Evolutionary conservation across 2,113 vertebrate genomes (phyloP).

Genomic region (Talpa occidentalis): DNA sequence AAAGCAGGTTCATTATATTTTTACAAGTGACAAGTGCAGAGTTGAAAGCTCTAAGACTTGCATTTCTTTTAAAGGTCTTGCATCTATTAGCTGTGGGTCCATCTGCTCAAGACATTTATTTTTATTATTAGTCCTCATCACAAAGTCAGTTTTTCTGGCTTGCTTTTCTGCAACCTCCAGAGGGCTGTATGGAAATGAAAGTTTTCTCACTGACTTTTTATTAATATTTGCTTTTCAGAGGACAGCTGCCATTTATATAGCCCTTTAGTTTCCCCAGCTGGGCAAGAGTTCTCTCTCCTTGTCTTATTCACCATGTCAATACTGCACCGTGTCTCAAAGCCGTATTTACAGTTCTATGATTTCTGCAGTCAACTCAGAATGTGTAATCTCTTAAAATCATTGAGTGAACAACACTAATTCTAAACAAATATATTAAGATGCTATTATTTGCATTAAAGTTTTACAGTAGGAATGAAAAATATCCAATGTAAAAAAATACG

Average conservation of each 20-base stretch:
- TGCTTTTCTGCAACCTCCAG: background rate
- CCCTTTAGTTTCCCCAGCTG: background rate
- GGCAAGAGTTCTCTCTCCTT: slow-evolving; percentile 48
- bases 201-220: slow-evolving; percentile 53
- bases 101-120: slow-evolving; percentile 7
- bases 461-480: slow-evolving; percentile 12
- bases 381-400: slow-evolving; percentile 17
- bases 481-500: background rate
- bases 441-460: slow-evolving; percentile 45
- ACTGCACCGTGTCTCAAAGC: slow-evolving; percentile 29
- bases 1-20: background rate
- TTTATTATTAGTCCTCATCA: background rate
- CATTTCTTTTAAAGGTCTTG: background rate
- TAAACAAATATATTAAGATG: slow-evolving; percentile 32
- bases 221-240: slow-evolving; percentile 54
- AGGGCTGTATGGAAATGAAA: background rate
- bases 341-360: background rate
- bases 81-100: slow-evolving; percentile 1
- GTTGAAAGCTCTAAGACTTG: background rate
- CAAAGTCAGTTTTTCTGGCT: slow-evolving; percentile 21
- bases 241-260: slow-evolving; percentile 5
- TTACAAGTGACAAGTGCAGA: background rate
- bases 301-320: background rate
- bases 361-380: background rate
- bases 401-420: slow-evolving; percentile 10